Base-by-base conservation (phyloP, 2,113 vertebrate species). In the Pelecanoides urinatrix region DNA sequence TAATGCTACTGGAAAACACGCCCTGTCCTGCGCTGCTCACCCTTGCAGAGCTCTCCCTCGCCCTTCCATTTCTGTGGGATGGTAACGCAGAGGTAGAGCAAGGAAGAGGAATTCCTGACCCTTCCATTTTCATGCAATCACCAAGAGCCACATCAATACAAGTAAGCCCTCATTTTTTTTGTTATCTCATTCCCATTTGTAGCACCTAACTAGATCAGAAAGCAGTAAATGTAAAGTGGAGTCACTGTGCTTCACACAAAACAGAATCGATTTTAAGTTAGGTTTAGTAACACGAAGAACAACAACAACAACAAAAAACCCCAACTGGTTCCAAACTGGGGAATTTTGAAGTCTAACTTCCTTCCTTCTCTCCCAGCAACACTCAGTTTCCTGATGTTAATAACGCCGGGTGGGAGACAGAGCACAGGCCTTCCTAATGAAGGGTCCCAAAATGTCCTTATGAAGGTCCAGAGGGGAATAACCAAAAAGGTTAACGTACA, bases 1-100 rank as follows among this genome's bases (percentile, higher is more conserved):
- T 22, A 45, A 40, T 1, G 7, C 23, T 45, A 14, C 27, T 29
- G 42, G 50, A 62, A 84, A 81, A 72, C 0, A 4, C 0, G 0
- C 11, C 27, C 53, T 38, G 59, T 19, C 22, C 72, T 34, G 67
- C 0, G 0, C 59, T 10, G 17, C 18, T 50, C 70, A 62, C 49
- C 80, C 47, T 10, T 47, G 61, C 38, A 15, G 61, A 72, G 21
- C 49, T 61, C 36, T 82, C 49, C n/a, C n/a, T 62, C 11, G 2
- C 15, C 36, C 59, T 52, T 50, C 23, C 73, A 13, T 23, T 61
- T 30, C 71, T 53, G 36, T 2, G 1, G 34, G 71, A 75, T 16
- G 19, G 40, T 11, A 76, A 86, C 2, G 2, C 29, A 75, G 26
- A 63, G 2, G 4, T 3, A 58, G 8, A 85, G 21, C 11, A 49